A percentile compares a stretch with the other conserved stretches of the same genome.
phyloP scores from a whole-genome alignment of 2,113 vertebrate species.

The Bubalus kerabau region DNA sequence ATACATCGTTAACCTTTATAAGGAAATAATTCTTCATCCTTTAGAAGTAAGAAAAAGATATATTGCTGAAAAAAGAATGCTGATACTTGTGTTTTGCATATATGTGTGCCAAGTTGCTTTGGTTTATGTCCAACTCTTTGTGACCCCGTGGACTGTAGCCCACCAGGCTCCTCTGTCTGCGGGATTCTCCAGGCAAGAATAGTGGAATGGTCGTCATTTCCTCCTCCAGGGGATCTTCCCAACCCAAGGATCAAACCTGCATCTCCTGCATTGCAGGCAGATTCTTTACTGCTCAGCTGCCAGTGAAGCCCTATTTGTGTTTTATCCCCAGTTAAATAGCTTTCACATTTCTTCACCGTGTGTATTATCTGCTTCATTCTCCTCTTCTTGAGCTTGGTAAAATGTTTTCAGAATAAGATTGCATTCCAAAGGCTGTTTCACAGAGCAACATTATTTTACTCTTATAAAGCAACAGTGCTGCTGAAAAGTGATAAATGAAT shows the following conservation, averaged over 20 bases:
- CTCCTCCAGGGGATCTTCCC: neutral
- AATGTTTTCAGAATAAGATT: constrained; percentile 3
- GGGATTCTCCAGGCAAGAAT: neutral
- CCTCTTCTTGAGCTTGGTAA: neutral
- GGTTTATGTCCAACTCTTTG: neutral
- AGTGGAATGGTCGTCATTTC: neutral
- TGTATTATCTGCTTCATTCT: neutral
- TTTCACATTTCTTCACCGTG: neutral
- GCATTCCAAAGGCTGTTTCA: neutral
- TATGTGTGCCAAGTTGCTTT: neutral
- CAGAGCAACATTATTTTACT: neutral
- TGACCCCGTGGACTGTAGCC: neutral
- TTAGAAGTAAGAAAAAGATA: constrained; percentile 84
- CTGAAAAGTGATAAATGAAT: neutral
- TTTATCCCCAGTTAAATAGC: neutral
- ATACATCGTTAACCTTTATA: constrained; percentile 80
- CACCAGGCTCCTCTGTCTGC: neutral
- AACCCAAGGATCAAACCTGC: neutral
- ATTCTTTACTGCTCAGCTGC: neutral
- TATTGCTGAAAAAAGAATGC: neutral
- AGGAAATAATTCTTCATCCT: constrained; percentile 82
- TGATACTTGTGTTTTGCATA: neutral
- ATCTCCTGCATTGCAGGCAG: neutral
- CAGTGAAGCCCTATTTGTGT: neutral
- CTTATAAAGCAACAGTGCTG: neutral